Base-by-base conservation (phyloP, 2,113 vertebrate genomes). In the Centrocercus urophasianus region DNA sequence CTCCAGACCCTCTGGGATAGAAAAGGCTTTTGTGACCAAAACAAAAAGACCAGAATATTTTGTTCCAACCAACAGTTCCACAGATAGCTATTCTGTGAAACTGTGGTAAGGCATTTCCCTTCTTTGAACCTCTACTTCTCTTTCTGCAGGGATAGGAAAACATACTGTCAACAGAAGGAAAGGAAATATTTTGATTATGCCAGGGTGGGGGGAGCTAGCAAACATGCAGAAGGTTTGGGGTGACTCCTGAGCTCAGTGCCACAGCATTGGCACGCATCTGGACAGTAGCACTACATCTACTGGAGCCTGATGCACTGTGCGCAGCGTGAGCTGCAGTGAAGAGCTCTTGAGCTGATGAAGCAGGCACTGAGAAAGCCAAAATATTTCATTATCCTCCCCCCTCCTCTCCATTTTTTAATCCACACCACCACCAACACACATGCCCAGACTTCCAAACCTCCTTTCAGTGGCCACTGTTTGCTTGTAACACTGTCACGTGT, bases 1-100 rank as follows among this genome's bases (percentile, higher is more conserved):
- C 30, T 71, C 56, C 28, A n/a, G 27, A 48, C 48, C 47, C 9
- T 28, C 28, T 63, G 24, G 8, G 30, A 48, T 2, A 63, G 52
- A 48, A 80, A 86, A 86, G 13, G 36, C 2, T 45, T 73, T 64
- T 77, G 50, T 42, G 32, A 85, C 30, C 75, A 89, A 85, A 91
- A 67, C 50, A 83, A 32, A 60, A 70, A 42, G 13, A 60, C 15
- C 52, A 43, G 47, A 45, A 2, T 6, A 64, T 77, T 90, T 15
- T 72, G n/a, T 66, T 59, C 56, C 78, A 83, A 34, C 19, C 36
- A 82, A 73, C 16, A 38, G 36, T 45, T 91, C 40, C 52, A 5
- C n/a, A 32, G 91, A 60, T 19, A 75, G 24, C 5, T 50, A 34
- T 20, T 70, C 61, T 30, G 40, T 66, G 79, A 71, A 89, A 87